A percentile compares a stretch with the other conserved stretches of the same genome.
Conservation (phyloP, 1,140 invertebrate species). For the Drusus annulatus region DNA sequence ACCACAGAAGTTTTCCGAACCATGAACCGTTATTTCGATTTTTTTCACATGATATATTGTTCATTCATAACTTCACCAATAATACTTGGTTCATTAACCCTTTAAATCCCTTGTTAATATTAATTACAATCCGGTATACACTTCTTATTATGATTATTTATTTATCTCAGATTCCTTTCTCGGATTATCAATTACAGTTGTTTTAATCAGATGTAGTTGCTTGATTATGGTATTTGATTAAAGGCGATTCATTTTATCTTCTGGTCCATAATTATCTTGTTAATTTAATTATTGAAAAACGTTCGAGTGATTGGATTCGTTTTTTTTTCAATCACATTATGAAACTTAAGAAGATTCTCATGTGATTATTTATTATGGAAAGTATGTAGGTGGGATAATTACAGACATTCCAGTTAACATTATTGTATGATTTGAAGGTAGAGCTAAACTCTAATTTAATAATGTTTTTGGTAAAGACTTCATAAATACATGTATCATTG, state of each 20-base stretch:
- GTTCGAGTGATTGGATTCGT: not conserved
- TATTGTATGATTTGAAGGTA: too few relatives aligned
- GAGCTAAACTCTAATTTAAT: too few relatives aligned
- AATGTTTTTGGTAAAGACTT: too few relatives aligned
- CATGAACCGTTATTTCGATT: not conserved
- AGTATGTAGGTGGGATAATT: too few relatives aligned
- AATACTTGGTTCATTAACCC: not conserved
- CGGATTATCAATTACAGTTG: slow-evolving; percentile 35
- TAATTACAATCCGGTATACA: slow-evolving; percentile 24
- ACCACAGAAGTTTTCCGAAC: too few relatives aligned
- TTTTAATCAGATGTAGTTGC: slow-evolving; percentile 2
- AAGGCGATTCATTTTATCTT: slow-evolving; percentile 11
- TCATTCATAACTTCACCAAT: too few relatives aligned
- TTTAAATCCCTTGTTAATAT: slow-evolving; percentile 29
- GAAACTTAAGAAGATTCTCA: too few relatives aligned
- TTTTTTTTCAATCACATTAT: too few relatives aligned
- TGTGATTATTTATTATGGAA: too few relatives aligned
- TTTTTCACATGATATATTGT: not conserved
- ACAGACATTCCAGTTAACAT: too few relatives aligned
- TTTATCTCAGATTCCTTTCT: slow-evolving; percentile 25
- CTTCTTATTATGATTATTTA: slow-evolving; percentile 26
- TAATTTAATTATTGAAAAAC: slow-evolving; percentile 21
- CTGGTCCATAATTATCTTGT: slow-evolving; percentile 22
- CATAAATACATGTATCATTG: too few relatives aligned
- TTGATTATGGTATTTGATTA: slow-evolving; percentile 30